Evolutionary conservation across 2,797 vertebrate genomes (phyloP), one percentile per base, ranked within the genome.

Genomic region (Trachops cirrhosus): DNA sequence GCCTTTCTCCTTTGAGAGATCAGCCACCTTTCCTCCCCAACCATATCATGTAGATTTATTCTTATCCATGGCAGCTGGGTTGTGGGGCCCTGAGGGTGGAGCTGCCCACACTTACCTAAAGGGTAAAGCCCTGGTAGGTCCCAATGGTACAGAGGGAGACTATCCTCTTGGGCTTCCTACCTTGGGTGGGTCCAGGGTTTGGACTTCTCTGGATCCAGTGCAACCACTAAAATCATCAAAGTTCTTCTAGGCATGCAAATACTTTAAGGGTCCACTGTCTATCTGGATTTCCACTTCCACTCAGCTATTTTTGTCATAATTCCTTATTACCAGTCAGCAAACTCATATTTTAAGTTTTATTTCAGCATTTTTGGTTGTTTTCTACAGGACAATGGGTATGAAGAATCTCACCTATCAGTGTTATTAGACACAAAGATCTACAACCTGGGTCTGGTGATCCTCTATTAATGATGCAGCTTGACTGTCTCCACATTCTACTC

Each of bases 141-240:
- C 3, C 32, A 16, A 0, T 48, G 6, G 7, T 64, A 10, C 9
- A 18, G 37, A 21, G 9, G 39, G 15, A 41, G 24, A 1, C 8
- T 48, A 3, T 44, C 79, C 41, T 93, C 46, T 24, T 57, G 68
- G 50, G 46, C 75, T 70, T 48, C 22, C 8, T 10, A 29, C 29
- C 24, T 29, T 24, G 37, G 15, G 24, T 59, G 34, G 10, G 2
- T 15, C 34, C 50, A 79, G 68, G 4, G 5, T 22, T 93, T 88
- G 34, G 37, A 57, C 44, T 64, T 71, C 29, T 71, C 59, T 52
- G 34, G 44, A 48, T 41, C 37, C 39, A 37, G 39, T 87, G 54
- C 77, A 87, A 54, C n/a, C 26, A 41, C 48, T 39, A 37, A 41
- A 62, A 12, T 62, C 6, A 54, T 57, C 12, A 67, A 77, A 50